A percentile compares a stretch with the other conserved stretches of the same genome.
Evolutionary conservation across 2,888 invertebrate genomes (phyloP).

Genomic region (Ornithoptera alexandrae): DNA sequence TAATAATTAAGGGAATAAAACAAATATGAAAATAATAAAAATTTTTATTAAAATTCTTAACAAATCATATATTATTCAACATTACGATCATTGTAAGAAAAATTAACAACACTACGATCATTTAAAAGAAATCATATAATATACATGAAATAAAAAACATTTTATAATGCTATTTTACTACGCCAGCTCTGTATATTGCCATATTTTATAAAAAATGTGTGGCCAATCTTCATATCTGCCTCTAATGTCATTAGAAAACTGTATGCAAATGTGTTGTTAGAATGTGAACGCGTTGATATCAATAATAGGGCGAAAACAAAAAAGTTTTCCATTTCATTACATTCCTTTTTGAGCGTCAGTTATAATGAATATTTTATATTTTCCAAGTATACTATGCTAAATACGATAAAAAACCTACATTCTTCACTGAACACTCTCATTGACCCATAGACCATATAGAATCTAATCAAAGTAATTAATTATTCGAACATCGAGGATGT

Average conservation of each 20-base stretch:
- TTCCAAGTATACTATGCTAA: slow-evolving; percentile 4
- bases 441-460: not conserved
- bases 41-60: slow-evolving; percentile 48
- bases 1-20: not conserved
- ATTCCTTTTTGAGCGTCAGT: not conserved
- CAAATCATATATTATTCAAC: slow-evolving; percentile 50
- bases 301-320: not conserved
- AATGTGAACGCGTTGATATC: not conserved
- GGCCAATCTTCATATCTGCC: not conserved
- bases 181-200: not conserved
- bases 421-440: not conserved
- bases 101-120: slow-evolving; percentile 4
- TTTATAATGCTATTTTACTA: not conserved
- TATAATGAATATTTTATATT: slow-evolving; percentile 4
- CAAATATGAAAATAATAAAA: slow-evolving; percentile 35
- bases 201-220: not conserved
- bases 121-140: not conserved
- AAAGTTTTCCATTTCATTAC: not conserved
- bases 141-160: not conserved
- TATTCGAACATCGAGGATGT: not conserved
- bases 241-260: not conserved
- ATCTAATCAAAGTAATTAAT: not conserved
- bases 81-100: slow-evolving; percentile 38
- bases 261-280: not conserved
- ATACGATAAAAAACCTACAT: not conserved